These are phyloP conservation scores for Coracopsis vasa DNA, from an alignment of 2,113 vertebrate genomes.

Conservation along the genomic window DNA sequence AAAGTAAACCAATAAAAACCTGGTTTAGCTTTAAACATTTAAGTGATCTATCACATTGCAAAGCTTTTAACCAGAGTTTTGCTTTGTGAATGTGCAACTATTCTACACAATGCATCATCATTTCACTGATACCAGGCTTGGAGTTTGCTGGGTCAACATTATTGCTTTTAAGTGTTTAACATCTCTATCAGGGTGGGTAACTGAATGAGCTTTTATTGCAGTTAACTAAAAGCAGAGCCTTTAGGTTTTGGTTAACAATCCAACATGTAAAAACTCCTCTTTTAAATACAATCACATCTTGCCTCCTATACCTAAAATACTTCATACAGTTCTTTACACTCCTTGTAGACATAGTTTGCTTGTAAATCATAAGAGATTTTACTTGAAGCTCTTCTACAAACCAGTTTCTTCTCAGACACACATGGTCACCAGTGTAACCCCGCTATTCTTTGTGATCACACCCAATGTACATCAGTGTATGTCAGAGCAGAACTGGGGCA, in stretches of 20 bases:
- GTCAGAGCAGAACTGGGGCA: neutral
- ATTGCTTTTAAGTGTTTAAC: neutral
- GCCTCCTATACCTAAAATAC: neutral
- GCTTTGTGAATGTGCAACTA: neutral
- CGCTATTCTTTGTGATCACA: neutral
- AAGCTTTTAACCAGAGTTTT: neutral
- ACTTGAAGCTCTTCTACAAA: neutral
- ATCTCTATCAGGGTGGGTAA: neutral
- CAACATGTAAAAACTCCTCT: accelerated
- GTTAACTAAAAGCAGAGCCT: neutral
- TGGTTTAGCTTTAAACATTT: neutral
- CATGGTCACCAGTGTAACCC: neutral
- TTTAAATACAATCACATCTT: neutral
- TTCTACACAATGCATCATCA: neutral
- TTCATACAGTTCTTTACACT: neutral
- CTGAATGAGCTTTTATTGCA: neutral
- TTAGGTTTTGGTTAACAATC: neutral
- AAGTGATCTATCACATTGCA: neutral
- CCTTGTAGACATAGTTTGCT: neutral
- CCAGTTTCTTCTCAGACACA: neutral
- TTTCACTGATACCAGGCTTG: neutral
- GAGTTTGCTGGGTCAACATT: neutral
- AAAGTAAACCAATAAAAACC: neutral
- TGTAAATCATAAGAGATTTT: neutral
- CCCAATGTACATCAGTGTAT: neutral